Conservation (phyloP, 2,888 invertebrate genomes). For the Scaptomyza tumidula region DNA sequence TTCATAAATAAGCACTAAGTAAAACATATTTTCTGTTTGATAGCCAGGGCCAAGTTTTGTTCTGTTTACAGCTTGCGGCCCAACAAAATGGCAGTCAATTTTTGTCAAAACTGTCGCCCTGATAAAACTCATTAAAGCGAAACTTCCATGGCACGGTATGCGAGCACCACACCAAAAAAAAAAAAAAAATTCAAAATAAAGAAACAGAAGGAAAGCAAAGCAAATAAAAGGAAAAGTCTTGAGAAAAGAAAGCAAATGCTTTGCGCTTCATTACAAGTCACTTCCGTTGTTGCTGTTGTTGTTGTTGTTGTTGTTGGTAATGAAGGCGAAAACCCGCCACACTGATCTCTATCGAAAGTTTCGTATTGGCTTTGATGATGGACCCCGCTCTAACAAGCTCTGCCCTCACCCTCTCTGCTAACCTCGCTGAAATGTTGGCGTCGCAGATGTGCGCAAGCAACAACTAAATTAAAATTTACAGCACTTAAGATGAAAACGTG, state of each 20-base stretch:
- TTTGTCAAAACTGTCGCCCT: slow-evolving; percentile 64
- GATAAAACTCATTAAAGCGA: slow-evolving; percentile 79
- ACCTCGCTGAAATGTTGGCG: slow-evolving; percentile 15
- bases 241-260: slow-evolving; percentile 55
- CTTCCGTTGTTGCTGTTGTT: slow-evolving; percentile 51
- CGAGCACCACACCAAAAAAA: slow-evolving; percentile 5
- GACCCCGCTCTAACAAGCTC: slow-evolving; percentile 25
- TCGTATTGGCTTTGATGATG: slow-evolving; percentile 68
- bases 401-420: not conserved
- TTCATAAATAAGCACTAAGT: slow-evolving; percentile 73
- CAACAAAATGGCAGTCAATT: slow-evolving; percentile 70
- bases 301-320: slow-evolving; percentile 48
- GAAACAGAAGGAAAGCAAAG: slow-evolving; percentile 4
- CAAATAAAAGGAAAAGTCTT: slow-evolving; percentile 16
- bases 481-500: slow-evolving; percentile 80
- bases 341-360: slow-evolving; percentile 76
- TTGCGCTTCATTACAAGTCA: slow-evolving; percentile 74
- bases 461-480: slow-evolving; percentile 81
- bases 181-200: not conserved
- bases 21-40: slow-evolving; percentile 79
- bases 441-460: slow-evolving; percentile 71
- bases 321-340: slow-evolving; percentile 58
- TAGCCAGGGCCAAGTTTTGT: slow-evolving; percentile 68
- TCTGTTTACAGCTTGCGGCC: slow-evolving; percentile 62
- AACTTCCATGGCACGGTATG: slow-evolving; percentile 64